Conservation (phyloP, 2,888 invertebrate species). For the Melanophora roralis region DNA sequence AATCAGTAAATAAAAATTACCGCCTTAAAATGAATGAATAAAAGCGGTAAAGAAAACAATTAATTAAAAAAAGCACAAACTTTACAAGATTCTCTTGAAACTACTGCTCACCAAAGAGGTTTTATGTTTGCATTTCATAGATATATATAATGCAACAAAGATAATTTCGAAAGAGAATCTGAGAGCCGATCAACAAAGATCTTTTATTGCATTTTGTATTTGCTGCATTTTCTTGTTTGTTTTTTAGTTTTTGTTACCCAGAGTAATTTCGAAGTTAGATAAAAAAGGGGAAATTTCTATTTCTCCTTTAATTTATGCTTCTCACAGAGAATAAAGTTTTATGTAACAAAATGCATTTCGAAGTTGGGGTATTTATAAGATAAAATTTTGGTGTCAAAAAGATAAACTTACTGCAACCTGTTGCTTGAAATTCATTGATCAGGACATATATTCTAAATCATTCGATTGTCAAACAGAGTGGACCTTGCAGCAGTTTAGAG, state of each 20-base stretch:
- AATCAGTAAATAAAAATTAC: not conserved
- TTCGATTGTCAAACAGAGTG: no score
- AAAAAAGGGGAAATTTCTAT: constrained; percentile 39
- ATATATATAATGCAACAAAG: constrained; percentile 10
- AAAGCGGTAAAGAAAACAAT: constrained; percentile 1
- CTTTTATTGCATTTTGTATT: constrained; percentile 14
- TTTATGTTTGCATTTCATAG: not conserved
- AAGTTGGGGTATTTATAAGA: constrained; percentile 31
- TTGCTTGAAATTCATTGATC: constrained; percentile 1
- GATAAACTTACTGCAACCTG: constrained; percentile 42
- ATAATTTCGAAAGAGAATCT: constrained; percentile 25
- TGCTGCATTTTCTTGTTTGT: not conserved
- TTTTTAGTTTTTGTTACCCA: constrained; percentile 10
- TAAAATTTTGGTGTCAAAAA: not conserved
- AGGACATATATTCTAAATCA: not conserved
- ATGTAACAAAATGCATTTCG: constrained; percentile 38
- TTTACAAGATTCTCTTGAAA: not conserved
- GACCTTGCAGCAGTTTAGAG: no score
- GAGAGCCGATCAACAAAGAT: constrained; percentile 12
- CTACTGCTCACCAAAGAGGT: not conserved
- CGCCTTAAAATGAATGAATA: constrained; percentile 45
- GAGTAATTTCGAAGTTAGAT: constrained; percentile 53
- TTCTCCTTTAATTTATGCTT: constrained; percentile 43
- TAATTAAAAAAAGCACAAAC: constrained; percentile 24
- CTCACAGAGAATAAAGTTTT: not conserved